Conservation (phyloP, 2,888 invertebrate genomes). For the Erannis defoliaria region DNA sequence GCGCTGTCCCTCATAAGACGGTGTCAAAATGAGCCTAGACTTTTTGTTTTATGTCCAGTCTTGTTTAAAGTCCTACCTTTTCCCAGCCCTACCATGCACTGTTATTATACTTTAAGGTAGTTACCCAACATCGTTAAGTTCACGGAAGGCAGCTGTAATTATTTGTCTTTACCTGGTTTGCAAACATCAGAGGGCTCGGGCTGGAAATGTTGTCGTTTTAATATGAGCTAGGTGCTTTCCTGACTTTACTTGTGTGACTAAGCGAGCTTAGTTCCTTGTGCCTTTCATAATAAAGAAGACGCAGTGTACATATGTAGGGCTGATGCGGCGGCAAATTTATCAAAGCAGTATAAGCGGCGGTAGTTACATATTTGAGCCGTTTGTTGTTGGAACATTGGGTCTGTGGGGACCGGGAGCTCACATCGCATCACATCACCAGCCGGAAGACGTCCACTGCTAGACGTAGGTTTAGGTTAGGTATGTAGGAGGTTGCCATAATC, state of each 20-base stretch:
- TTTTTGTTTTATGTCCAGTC: neutral
- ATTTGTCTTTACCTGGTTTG: conserved; percentile 24
- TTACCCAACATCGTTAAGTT: conserved; percentile 27
- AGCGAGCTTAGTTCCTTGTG: too few species aligned
- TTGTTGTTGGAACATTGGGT: too few species aligned
- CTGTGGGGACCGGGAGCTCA: too few species aligned
- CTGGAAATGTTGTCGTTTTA: conserved; percentile 4
- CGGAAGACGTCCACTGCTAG: too few species aligned
- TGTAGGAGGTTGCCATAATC: too few species aligned
- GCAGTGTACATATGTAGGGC: too few species aligned
- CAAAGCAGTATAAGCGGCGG: too few species aligned
- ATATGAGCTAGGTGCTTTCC: neutral
- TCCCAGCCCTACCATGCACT: conserved; percentile 20
- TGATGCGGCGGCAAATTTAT: too few species aligned
- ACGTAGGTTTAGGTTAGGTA: too few species aligned
- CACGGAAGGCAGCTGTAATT: conserved; percentile 18
- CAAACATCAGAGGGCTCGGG: neutral
- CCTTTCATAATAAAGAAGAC: too few species aligned
- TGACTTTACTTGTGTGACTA: neutral
- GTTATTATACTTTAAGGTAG: conserved; percentile 25
- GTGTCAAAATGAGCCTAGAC: neutral
- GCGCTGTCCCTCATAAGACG: neutral
- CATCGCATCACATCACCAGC: too few species aligned
- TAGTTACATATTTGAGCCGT: too few species aligned
- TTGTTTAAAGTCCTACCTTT: conserved; percentile 1